phyloP scores from a whole-genome alignment of 2,888 invertebrate species.

The Hyposoter dolosus region DNA sequence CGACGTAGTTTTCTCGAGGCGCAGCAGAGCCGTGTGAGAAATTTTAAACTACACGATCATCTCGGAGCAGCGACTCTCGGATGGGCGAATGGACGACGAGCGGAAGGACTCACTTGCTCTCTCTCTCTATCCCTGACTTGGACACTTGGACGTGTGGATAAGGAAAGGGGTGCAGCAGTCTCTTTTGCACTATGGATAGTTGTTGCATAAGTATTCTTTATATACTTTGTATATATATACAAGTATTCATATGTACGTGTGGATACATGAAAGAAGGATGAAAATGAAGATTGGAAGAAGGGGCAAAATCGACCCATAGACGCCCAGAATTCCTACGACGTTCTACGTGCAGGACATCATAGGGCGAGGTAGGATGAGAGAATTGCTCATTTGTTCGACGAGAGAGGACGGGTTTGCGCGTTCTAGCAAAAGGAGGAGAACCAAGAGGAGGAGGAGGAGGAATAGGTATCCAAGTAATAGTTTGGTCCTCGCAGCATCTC shows the following conservation, averaged over 20 bases:
- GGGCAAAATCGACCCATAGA: constrained; percentile 78
- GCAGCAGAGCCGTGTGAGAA: constrained; percentile 80
- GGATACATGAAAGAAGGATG: constrained; percentile 62
- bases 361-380: constrained; percentile 81
- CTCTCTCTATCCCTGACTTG: constrained; percentile 1
- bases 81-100: constrained; percentile 45
- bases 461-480: constrained; percentile 76
- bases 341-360: constrained; percentile 83
- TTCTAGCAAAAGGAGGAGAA: constrained; percentile 37
- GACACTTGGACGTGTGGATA: constrained; percentile 49
- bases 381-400: constrained; percentile 84
- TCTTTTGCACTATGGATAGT: not conserved
- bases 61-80: constrained; percentile 67
- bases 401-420: constrained; percentile 75
- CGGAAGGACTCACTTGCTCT: constrained; percentile 41
- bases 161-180: constrained; percentile 46
- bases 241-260: not conserved
- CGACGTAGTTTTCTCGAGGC: constrained; percentile 78
- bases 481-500: constrained; percentile 74
- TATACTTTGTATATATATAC: constrained; percentile 5
- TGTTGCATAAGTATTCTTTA: constrained; percentile 25
- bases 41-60: constrained; percentile 84
- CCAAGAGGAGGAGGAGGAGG: constrained; percentile 31
- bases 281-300: constrained; percentile 57
- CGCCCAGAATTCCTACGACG: constrained; percentile 75